Percentiles rank a stretch among this genome's conserved stretches.
Evolutionary conservation across 2,797 vertebrate species (phyloP).

Genomic region (Hippoglossus hippoglossus): DNA sequence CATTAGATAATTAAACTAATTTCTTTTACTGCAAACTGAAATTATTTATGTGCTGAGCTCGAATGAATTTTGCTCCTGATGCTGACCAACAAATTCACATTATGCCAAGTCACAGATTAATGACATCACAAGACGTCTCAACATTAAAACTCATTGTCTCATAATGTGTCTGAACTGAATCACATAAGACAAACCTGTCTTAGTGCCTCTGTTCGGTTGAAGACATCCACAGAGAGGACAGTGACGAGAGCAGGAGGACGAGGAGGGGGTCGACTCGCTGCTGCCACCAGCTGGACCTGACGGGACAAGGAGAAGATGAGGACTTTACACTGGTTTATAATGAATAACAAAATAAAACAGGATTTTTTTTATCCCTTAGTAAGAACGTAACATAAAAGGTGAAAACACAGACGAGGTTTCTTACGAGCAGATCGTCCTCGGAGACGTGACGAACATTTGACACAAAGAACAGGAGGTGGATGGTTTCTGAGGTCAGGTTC

Average conservation of each 20-base stretch:
- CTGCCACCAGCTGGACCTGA: constrained; percentile 30
- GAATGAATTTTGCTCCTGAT: neutral
- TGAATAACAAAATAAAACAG: too few species aligned
- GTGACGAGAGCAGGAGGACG: constrained; percentile 10
- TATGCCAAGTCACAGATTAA: too few species aligned
- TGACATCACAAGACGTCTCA: too few species aligned
- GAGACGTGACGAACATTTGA: constrained; percentile 25
- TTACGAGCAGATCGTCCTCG: constrained; percentile 41
- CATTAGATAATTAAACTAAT: neutral
- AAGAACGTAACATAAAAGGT: neutral
- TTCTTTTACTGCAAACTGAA: too few species aligned
- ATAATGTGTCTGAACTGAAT: neutral
- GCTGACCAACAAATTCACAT: neutral
- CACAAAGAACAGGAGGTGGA: constrained; percentile 32
- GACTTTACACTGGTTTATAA: too few species aligned
- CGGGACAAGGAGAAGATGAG: neutral
- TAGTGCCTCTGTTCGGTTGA: neutral
- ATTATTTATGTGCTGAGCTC: neutral
- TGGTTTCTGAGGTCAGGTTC: constrained; percentile 37
- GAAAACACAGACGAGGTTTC: neutral
- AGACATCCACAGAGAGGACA: constrained; percentile 52
- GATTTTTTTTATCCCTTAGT: neutral
- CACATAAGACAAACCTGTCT: constrained; percentile 55
- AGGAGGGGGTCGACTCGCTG: constrained; percentile 4
- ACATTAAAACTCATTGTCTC: too few species aligned